These are phyloP conservation scores for Myotis brandtii DNA, from an alignment of 2,113 vertebrate genomes.

Conservation along the genomic window DNA sequence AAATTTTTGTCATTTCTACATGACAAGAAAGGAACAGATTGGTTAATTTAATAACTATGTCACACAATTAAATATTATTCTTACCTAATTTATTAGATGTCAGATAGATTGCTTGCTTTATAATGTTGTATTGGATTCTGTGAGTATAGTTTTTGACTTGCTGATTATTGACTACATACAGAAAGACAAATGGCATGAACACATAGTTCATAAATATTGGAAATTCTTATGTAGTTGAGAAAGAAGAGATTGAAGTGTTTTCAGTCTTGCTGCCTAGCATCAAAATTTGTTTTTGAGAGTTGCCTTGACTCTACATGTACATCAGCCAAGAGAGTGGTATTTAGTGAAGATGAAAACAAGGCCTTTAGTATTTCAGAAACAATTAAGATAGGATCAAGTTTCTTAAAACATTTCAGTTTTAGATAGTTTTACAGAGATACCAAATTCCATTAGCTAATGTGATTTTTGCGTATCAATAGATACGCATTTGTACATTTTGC, in stretches of 20 bases:
- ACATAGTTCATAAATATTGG: not conserved
- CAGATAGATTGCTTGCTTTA: not conserved
- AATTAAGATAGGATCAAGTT: not conserved
- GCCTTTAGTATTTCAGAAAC: conserved; percentile 21
- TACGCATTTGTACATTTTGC: not conserved
- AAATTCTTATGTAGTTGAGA: conserved; percentile 27
- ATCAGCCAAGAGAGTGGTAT: not conserved
- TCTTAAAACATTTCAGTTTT: not conserved
- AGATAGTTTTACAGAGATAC: not conserved
- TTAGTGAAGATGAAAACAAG: not conserved
- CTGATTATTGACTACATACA: not conserved
- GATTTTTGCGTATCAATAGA: too few species aligned
- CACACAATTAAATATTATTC: not conserved
- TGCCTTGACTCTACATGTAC: not conserved
- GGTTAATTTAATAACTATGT: not conserved
- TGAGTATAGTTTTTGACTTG: conserved; percentile 18
- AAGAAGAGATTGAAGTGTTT: conserved; percentile 21
- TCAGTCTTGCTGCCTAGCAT: not conserved
- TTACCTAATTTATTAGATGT: not conserved
- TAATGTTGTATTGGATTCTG: not conserved
- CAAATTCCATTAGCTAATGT: conserved; percentile 23
- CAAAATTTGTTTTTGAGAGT: not conserved
- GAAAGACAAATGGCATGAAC: not conserved
- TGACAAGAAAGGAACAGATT: not conserved
- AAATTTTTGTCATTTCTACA: not conserved